phyloP scores from a whole-genome alignment of 2,888 invertebrate genomes.

The Caenorhabditis panamensis region DNA sequence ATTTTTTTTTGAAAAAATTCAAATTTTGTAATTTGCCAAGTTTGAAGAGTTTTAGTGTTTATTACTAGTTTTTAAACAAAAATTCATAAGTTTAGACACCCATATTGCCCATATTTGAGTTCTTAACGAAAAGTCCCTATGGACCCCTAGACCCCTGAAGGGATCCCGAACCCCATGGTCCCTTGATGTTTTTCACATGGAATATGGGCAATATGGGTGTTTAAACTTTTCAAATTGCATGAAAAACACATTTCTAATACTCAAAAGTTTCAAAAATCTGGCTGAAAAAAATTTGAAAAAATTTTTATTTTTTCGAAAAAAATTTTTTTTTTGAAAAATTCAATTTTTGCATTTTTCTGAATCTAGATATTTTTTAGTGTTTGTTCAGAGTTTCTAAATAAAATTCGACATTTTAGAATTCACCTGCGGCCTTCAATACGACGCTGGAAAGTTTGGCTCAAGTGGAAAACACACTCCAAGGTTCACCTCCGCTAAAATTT shows the following conservation, averaged over 20 bases:
- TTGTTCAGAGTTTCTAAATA: not conserved
- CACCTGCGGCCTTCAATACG: slow-evolving; percentile 76
- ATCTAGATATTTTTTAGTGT: not conserved
- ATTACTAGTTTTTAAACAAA: too few relatives aligned
- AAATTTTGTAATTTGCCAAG: too few relatives aligned
- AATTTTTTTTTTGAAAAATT: slow-evolving; percentile 21
- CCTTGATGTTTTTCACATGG: too few relatives aligned
- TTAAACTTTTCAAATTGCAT: not conserved
- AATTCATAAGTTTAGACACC: too few relatives aligned
- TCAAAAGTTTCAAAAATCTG: too few relatives aligned
- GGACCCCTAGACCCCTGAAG: too few relatives aligned
- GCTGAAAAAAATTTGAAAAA: not conserved
- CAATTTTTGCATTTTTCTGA: not conserved
- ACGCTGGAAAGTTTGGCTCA: slow-evolving; percentile 77
- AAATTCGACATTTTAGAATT: slow-evolving; percentile 71
- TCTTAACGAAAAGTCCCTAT: not conserved
- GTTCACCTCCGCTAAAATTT: slow-evolving; percentile 30
- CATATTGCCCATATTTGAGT: not conserved
- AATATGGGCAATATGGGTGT: not conserved
- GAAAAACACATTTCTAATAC: too few relatives aligned
- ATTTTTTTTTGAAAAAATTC: too few relatives aligned
- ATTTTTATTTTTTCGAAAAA: slow-evolving; percentile 3
- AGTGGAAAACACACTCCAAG: slow-evolving; percentile 77
- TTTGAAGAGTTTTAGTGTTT: too few relatives aligned
- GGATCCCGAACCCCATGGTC: too few relatives aligned